phyloP scores from a whole-genome alignment of 2,888 invertebrate species.

The Xylota segnis region DNA sequence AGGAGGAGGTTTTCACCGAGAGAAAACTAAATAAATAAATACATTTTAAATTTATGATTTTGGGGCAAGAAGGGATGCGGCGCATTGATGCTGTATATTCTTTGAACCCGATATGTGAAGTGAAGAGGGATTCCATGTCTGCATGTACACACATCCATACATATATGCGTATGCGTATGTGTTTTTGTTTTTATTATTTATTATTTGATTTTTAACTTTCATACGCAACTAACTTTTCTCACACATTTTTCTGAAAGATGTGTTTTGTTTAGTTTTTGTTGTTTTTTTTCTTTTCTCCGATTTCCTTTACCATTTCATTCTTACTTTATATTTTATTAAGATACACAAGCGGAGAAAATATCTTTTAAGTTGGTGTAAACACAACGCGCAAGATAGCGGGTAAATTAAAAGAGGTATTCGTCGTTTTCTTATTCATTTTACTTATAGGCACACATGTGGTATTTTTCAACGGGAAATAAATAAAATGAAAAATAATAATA shows the following conservation, averaged over 20 bases:
- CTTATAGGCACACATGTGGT: conserved; percentile 66
- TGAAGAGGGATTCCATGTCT: conserved; percentile 38
- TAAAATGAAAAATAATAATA: conserved; percentile 75
- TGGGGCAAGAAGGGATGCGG: conserved; percentile 74
- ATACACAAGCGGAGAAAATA: conserved; percentile 73
- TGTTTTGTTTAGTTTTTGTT: conserved; percentile 66
- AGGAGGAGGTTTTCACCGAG: conserved; percentile 58
- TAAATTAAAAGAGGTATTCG: conserved; percentile 73
- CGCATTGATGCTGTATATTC: conserved; percentile 70
- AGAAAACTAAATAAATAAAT: conserved; percentile 77
- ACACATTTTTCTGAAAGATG: conserved; percentile 64
- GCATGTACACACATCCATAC: background rate
- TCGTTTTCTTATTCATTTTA: conserved; percentile 56
- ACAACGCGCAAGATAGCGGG: conserved; percentile 72
- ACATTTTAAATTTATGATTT: conserved; percentile 77
- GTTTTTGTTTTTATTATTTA: conserved; percentile 75
- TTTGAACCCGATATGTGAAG: conserved; percentile 54
- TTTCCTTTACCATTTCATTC: conserved; percentile 54
- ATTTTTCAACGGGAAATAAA: conserved; percentile 73
- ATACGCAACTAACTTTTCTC: conserved; percentile 76
- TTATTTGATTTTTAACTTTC: conserved; percentile 77
- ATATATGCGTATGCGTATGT: conserved; percentile 11
- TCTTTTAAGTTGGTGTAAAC: conserved; percentile 77
- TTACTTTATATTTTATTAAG: conserved; percentile 74
- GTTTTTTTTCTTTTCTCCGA: conserved; percentile 36